Evolutionary conservation across 1,140 invertebrate species (phyloP), one percentile per base, ranked within the genome.

Genomic region (Aphaenogaster rudis): DNA sequence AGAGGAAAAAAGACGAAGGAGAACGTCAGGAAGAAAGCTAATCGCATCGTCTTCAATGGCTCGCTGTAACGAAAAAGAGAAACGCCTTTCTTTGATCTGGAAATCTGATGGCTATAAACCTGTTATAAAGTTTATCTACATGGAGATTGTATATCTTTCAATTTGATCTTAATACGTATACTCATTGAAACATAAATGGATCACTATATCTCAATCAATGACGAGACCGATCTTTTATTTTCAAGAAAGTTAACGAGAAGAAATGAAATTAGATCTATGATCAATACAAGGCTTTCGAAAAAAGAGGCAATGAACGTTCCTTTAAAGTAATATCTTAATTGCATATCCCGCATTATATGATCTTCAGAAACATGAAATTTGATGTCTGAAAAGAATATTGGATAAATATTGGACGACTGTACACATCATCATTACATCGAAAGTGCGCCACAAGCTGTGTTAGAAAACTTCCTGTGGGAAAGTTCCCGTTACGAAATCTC

Each of bases 291-390:
- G 1, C 3, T 54, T 80, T 39, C 15, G 21, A 21, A 54, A 28
- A 28, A 59, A 69, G 42, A 42, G 6, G 15, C 45, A 28, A 21
- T 9, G 7, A 15, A 57, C 8, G 15, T 57, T 42, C 69, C 50
- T 54, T 50, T 39, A 66, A 66, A 36, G 21, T 61, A 77, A 77
- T 21, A 66, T 79, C n/a, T 17, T 42, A 67, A 66, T 80, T 67
- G 48, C 61, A 21, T 21, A n/a, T 79, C 28, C 4, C 8, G 36
- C 45, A 33, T 48, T 28, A 54, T 11, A 15, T 57, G 52, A 6
- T 39, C 11, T 52, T 80, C 13, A 21, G 13, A 13, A 80, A 80
- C 63, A 80, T 67, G 42, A 28, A 28, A 63, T 63, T 63, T 33
- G 0, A 78, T 42, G 7, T 59, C 8, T n/a, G 2, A 63, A 63